These are phyloP conservation scores for Palythoa grandis DNA, from an alignment of 92 coral and sea anemone species.

Conservation along the genomic window DNA sequence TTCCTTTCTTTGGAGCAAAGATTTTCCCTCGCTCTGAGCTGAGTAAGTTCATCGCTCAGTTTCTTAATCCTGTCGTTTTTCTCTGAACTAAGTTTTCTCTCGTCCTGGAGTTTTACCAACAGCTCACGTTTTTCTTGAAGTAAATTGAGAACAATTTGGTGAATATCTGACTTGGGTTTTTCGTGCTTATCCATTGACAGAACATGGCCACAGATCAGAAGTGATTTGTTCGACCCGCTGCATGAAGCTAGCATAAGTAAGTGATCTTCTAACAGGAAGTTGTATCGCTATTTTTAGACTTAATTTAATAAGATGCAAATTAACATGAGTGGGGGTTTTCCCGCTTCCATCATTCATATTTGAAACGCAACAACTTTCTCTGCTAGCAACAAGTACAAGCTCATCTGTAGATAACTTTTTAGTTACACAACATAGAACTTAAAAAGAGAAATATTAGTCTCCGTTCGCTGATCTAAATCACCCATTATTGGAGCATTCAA, in stretches of 20 bases:
- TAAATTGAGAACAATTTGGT: conserved; percentile 40
- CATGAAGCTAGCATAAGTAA: background rate
- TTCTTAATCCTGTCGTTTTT: conserved; percentile 56
- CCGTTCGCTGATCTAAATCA: no score
- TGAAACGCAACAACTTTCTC: conserved; percentile 6
- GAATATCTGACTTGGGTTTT: conserved; percentile 32
- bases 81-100: conserved; percentile 64
- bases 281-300: conserved; percentile 21
- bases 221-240: conserved; percentile 29
- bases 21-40: conserved; percentile 44
- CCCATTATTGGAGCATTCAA: no score
- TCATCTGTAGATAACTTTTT: background rate
- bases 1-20: background rate
- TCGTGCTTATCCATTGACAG: conserved; percentile 41
- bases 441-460: background rate
- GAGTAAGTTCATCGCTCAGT: conserved; percentile 43
- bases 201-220: conserved; percentile 32
- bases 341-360: background rate
- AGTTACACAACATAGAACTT: background rate
- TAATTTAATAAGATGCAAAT: no score
- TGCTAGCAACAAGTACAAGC: background rate
- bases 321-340: conserved; percentile 9
- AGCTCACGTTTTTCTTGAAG: conserved; percentile 65
- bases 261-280: conserved; percentile 21
- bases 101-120: conserved; percentile 56